Evolutionary conservation across 2,888 invertebrate species (phyloP), one percentile per base, ranked within the genome.

Genomic region (Geotrupes spiniger): DNA sequence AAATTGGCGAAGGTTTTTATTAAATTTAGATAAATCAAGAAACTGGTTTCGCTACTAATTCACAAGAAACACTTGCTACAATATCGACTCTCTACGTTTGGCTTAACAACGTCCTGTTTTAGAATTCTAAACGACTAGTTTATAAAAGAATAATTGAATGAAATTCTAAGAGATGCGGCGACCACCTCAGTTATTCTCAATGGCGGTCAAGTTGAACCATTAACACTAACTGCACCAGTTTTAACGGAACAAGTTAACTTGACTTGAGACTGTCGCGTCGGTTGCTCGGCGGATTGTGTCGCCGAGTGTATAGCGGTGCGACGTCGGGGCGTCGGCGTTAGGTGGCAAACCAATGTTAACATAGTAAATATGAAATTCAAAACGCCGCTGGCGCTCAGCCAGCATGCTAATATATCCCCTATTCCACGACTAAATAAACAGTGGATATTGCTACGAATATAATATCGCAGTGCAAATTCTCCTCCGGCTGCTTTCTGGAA

Each of bases 281-380:
- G 26, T 27, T 41, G 6, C 16, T 2, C 15, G 37, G 14, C n/a
- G n/a, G n/a, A 12, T 33, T 15, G 15, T 14, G 21, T 21, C 21
- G 21, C 21, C 4, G 21, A 10, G 29, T 10, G 11, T 14, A 16
- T 8, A 17, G 10, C 16, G 37, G 8, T 29, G 37, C 29, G 46
- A 15, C 10, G 36, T 40, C 49, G 46, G 51, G 52, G 56, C 51
- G 44, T 48, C 37, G 40, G 44, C 42, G 53, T 60, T 48, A 63
- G 64, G 65, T 64, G 64, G 59, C 58, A 54, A 63, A 60, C 61
- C 63, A 64, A 64, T 68, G 67, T 69, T 68, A 63, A 65, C 65
- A 66, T 60, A 52, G 68, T 63, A 69, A 70, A 71, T 71, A 69
- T 71, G 69, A 67, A 68, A 68, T 68, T 65, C 65, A 66, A 68